Percentiles rank a stretch among this genome's conserved stretches.
These are phyloP conservation scores for Phallusia fumigata DNA, from an alignment of 23 tunicate genomes.

Conservation along the genomic window DNA sequence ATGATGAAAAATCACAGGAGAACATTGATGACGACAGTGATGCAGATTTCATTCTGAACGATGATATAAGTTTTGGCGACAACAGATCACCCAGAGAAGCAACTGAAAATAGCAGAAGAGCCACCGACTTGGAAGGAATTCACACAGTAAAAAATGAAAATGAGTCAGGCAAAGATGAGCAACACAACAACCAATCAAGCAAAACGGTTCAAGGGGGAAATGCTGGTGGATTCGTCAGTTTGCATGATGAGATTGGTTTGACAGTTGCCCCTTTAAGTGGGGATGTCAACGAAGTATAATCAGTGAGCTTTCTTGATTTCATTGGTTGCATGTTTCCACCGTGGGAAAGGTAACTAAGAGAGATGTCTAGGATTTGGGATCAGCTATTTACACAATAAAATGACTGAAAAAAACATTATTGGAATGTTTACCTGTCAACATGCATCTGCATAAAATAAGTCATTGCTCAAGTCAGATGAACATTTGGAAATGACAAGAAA, in stretches of 20 bases:
- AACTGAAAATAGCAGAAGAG: neutral
- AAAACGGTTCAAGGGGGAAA: neutral
- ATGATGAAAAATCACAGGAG: constrained; percentile 15
- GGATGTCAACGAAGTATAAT: neutral
- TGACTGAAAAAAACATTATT: too few species aligned
- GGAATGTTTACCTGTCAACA: too few species aligned
- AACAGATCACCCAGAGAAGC: neutral
- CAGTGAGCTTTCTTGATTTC: too few species aligned
- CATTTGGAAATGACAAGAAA: too few species aligned
- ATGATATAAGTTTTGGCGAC: constrained; percentile 23
- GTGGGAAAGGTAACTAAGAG: too few species aligned
- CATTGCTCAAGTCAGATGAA: too few species aligned
- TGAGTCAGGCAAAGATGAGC: neutral
- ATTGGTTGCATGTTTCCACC: too few species aligned
- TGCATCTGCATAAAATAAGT: too few species aligned
- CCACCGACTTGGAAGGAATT: constrained; percentile 22
- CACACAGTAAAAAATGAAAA: constrained; percentile 11
- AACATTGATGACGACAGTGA: constrained; percentile 58
- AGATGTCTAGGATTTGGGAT: too few species aligned
- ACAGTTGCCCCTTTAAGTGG: neutral
- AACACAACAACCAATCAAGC: neutral
- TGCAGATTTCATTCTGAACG: constrained; percentile 75
- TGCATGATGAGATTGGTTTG: neutral
- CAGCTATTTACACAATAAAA: too few species aligned
- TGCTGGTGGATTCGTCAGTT: neutral